Base-by-base conservation (phyloP, 2,888 invertebrate genomes). In the Epinotia ramella region DNA sequence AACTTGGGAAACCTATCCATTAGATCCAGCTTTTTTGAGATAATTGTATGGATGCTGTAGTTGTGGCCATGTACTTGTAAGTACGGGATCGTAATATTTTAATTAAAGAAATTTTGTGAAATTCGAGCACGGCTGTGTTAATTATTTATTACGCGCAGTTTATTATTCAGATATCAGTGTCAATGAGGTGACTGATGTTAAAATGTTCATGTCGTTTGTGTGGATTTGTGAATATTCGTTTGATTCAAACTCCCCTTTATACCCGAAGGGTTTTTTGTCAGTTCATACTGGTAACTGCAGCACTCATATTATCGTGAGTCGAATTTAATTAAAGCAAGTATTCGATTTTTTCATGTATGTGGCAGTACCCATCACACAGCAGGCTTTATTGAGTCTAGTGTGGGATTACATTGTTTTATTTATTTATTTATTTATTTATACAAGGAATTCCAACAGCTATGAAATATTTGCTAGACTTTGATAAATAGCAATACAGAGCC, bases 41-140 rank as follows among this genome's bases (percentile, higher is more conserved):
- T 28, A 40, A n/a, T 16, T 16, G 60, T 40, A 13, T 71, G 40
- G n/a, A 20, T 16, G 59, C 33, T 53, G 70, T 71, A 40, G 44
- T 11, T 60, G 67, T 33, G 60, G 59, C n/a, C 60, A 18, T 49
- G 65, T 73, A 71, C 70, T 53, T 49, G 64, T 9, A 46, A 64
- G 59, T 68, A 49, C 59, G 56, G 72, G 49, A 71, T 72, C 46
- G 62, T 76, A 72, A 72, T 76, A 76, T 76, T 76, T 76, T 76
- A 76, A 76, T 76, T 76, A 64, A 68, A 64, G 63, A 69, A 67
- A 67, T 67, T 71, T 49, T 13, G 75, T 71, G 75, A 75, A 75
- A 75, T 70, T 70, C 13, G 16, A 65, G 69, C 44, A n/a, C 28
- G 11, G 46, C 59, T 20, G 63, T 40, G 40, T 44, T 33, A 33